Percentiles rank a stretch among this genome's conserved stretches.
Conservation (phyloP, 2,113 vertebrate species). For the Scatophagus argus region DNA sequence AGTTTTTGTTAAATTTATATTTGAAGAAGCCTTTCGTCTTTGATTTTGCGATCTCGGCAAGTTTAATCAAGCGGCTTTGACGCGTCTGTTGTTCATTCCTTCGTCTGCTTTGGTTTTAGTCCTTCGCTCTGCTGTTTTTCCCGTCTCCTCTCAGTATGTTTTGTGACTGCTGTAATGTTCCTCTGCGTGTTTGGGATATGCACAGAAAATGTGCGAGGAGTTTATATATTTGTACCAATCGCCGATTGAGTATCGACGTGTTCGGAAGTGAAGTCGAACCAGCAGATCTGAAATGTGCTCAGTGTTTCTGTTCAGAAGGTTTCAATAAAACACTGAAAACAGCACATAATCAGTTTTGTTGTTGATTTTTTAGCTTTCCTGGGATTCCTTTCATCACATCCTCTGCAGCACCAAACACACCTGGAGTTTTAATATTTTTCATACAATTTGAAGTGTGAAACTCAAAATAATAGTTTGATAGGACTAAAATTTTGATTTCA, state of each 20-base stretch:
- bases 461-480: too few relatives aligned
- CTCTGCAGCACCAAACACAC: background rate
- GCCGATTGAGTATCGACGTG: slow-evolving; percentile 24
- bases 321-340: slow-evolving; percentile 56
- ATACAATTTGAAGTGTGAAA: too few relatives aligned
- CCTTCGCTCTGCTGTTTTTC: background rate
- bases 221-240: slow-evolving; percentile 67
- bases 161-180: slow-evolving; percentile 43
- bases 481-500: too few relatives aligned
- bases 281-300: slow-evolving; percentile 35
- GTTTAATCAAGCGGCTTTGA: background rate
- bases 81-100: background rate
- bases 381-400: background rate
- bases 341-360: too few relatives aligned
- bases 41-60: slow-evolving; percentile 3
- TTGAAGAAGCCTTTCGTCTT: slow-evolving; percentile 11
- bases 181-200: slow-evolving; percentile 4
- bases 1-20: slow-evolving; percentile 9
- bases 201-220: background rate
- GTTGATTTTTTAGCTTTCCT: background rate
- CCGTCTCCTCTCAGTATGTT: background rate
- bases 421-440: too few relatives aligned
- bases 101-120: background rate
- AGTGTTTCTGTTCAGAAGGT: slow-evolving; percentile 30
- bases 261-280: background rate